phyloP scores from a whole-genome alignment of 2,888 invertebrate genomes.

The Shargacucullia verbasci region DNA sequence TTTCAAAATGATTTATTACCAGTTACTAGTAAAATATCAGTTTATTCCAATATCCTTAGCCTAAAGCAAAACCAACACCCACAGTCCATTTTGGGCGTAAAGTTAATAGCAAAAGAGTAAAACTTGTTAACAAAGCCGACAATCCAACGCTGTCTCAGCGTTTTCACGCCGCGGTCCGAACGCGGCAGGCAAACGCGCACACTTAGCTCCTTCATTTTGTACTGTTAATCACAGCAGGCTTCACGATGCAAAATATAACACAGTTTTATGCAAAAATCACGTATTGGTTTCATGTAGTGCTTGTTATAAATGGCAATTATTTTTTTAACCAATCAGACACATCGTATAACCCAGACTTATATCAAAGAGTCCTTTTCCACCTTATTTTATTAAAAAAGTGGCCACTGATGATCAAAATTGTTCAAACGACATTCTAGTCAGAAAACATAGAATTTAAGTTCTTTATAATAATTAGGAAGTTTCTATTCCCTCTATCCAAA shows the following conservation, averaged over 20 bases:
- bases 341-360: too few relatives aligned
- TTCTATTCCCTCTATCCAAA: not conserved
- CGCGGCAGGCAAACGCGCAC: constrained; percentile 23
- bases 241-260: constrained; percentile 30
- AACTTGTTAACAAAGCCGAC: constrained; percentile 52
- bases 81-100: constrained; percentile 47
- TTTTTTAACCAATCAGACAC: too few relatives aligned
- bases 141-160: constrained; percentile 5
- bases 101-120: constrained; percentile 43
- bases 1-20: constrained; percentile 43
- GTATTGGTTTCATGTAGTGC: too few relatives aligned
- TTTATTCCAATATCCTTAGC: constrained; percentile 24
- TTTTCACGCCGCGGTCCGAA: constrained; percentile 18
- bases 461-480: too few relatives aligned
- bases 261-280: constrained; percentile 6
- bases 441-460: too few relatives aligned
- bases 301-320: constrained; percentile 1
- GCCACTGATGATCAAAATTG: too few relatives aligned
- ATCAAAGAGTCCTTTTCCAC: too few relatives aligned
- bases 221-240: constrained; percentile 41
- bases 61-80: constrained; percentile 43
- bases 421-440: too few relatives aligned
- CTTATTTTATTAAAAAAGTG: too few relatives aligned
- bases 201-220: constrained; percentile 1
- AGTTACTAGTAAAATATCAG: not conserved